These are phyloP conservation scores for Malurus elegans DNA, from an alignment of 2,113 vertebrate genomes.

Conservation along the genomic window DNA sequence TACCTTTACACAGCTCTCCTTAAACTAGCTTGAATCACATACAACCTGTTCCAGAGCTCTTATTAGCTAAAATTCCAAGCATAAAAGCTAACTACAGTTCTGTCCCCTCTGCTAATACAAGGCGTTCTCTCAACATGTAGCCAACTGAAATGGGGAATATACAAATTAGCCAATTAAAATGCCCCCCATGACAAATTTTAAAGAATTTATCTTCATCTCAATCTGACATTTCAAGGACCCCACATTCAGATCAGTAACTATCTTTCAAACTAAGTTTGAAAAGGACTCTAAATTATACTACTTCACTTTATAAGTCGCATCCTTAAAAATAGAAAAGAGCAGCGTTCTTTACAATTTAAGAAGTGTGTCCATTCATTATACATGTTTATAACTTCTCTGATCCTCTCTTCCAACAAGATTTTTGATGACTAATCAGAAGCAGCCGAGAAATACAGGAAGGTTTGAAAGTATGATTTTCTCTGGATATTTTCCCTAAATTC, in stretches of 20 bases:
- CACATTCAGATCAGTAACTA: not conserved
- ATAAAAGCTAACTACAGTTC: not conserved
- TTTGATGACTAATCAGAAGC: not conserved
- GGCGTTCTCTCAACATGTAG: not conserved
- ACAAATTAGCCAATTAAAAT: not conserved
- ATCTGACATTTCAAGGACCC: not conserved
- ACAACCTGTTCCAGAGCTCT: not conserved
- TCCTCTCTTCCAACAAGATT: not conserved
- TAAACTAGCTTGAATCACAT: not conserved
- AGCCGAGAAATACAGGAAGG: not conserved
- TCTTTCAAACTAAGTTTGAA: not conserved
- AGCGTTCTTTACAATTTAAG: not conserved
- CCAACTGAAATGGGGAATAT: not conserved
- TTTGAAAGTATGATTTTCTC: not conserved
- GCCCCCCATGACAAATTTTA: not conserved
- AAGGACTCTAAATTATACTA: not conserved
- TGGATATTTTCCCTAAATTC: not conserved
- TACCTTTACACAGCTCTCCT: not conserved
- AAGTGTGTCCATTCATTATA: not conserved
- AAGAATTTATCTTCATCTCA: not conserved
- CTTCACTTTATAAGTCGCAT: not conserved
- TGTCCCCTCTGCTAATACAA: not conserved
- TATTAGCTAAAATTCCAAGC: not conserved
- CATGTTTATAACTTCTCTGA: not conserved
- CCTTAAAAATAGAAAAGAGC: not conserved